Evolutionary conservation across 2,797 vertebrate genomes (phyloP), one percentile per base, ranked within the genome.

Genomic region (Poecilia velifera): DNA sequence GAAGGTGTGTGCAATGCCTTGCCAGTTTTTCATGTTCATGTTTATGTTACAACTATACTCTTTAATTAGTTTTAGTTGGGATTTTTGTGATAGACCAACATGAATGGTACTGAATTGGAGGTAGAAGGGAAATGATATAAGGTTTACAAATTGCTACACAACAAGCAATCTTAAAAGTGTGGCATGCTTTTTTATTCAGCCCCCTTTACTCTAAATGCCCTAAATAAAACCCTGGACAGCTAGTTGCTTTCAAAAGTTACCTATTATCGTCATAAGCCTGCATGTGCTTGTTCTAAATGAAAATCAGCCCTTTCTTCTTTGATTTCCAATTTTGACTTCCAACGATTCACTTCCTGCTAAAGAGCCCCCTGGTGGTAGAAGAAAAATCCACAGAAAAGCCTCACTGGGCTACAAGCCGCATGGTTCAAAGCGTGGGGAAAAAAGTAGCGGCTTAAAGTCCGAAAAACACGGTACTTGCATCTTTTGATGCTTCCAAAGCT

Each of bases 1-100:
- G 91, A 98, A 98, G 97, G 94, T 95, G 46, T 49, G 84, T 82
- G 34, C 34, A 45, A 25, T 8, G 25, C 12, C 43, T 72, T 16
- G 41, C 25, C 13, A 14, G 41, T 45, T 45, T 25, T 39, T n/a
- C 14, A 45, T 43, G 41, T 39, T 13, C 13, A 72, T 28, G 41
- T 72, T 72, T 3, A 72, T 46, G 5, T 16, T 72, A 45, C 41
- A 45, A 45, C 41, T 45, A 7, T 25, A 45, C 43, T 8, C 16
- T 28, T 71, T 31, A 28, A 45, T 14, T 13, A 3, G 43, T n/a
- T 71, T 45, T 71, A 45, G n/a, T 43, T 14, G 41, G 41, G 43
- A 68, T 68, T 45, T 14, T 43, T 45, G 13, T n/a, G 18, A 70
- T 25, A 41, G 36, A 68, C 36, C 36, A 68, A n/a, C 4, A 71